phyloP scores from a whole-genome alignment of 2,797 vertebrate species.

The Urosaurus nigricauda region DNA sequence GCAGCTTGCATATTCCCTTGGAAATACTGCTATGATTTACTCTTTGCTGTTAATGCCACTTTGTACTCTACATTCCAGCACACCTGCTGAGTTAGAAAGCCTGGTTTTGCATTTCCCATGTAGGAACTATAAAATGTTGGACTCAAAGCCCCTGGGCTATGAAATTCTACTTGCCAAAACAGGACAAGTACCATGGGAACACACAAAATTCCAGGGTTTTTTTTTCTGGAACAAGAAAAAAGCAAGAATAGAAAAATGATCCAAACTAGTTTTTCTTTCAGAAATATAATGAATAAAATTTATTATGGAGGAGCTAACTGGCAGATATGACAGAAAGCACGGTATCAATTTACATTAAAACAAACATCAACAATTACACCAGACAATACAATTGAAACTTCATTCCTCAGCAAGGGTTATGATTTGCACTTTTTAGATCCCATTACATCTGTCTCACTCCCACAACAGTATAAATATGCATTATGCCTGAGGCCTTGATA shows the following conservation, averaged over 20 bases:
- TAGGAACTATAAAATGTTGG: background rate
- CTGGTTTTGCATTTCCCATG: background rate
- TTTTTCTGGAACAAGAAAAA: background rate
- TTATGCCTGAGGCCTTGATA: too few relatives aligned
- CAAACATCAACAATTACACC: too few relatives aligned
- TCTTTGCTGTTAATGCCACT: background rate
- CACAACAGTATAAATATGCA: too few relatives aligned
- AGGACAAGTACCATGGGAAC: constrained; percentile 1
- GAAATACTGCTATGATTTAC: background rate
- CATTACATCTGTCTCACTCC: too few relatives aligned
- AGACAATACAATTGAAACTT: too few relatives aligned
- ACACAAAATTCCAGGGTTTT: constrained; percentile 4
- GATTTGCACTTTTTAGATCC: too few relatives aligned
- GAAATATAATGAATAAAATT: background rate
- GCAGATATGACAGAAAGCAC: too few relatives aligned
- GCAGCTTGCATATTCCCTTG: background rate
- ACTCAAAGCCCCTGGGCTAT: background rate
- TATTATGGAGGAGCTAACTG: too few relatives aligned
- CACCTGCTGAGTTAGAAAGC: background rate
- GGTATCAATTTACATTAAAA: too few relatives aligned
- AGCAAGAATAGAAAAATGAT: background rate
- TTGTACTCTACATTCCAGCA: constrained; percentile 2
- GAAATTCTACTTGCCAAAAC: background rate
- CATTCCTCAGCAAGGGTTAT: too few relatives aligned
- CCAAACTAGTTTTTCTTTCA: background rate